A percentile compares a stretch with the other conserved stretches of the same genome.
Evolutionary conservation across 2,888 invertebrate genomes (phyloP).

Genomic region (Eupithecia abbreviata): DNA sequence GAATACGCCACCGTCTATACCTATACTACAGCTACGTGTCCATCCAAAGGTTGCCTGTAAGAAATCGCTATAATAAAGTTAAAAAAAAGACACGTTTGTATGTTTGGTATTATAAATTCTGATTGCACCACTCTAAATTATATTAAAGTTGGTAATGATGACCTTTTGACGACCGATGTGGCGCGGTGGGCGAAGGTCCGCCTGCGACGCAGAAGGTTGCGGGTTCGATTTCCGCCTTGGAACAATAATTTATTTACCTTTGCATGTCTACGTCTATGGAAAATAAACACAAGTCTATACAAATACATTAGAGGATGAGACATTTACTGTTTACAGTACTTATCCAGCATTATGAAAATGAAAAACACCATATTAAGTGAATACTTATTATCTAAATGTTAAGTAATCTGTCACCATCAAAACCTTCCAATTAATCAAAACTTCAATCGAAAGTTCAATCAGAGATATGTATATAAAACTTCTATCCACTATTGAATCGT

Average conservation of each 20-base stretch:
- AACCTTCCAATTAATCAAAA: not conserved
- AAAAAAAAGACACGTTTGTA: not conserved
- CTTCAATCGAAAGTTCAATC: not conserved
- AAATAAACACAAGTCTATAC: not conserved
- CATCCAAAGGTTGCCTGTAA: too few relatives aligned
- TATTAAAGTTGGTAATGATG: not conserved
- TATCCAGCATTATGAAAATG: not conserved
- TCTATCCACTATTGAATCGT: conserved; percentile 12
- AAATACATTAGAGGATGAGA: not conserved
- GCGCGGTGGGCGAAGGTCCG: too few relatives aligned
- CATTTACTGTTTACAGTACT: not conserved
- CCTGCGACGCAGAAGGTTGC: too few relatives aligned
- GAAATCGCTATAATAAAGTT: too few relatives aligned
- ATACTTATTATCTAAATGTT: not conserved
- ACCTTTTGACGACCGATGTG: too few relatives aligned
- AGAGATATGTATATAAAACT: not conserved
- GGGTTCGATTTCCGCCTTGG: too few relatives aligned
- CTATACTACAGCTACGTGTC: too few relatives aligned
- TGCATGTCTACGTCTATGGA: not conserved
- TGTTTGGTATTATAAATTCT: not conserved
- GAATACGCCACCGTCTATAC: too few relatives aligned
- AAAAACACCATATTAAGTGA: not conserved
- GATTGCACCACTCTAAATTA: not conserved
- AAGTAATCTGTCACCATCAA: not conserved
- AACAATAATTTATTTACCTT: too few relatives aligned